Percentiles rank a stretch among this genome's conserved stretches.
Evolutionary conservation across 2,113 vertebrate species (phyloP).

Genomic region (Tapirus terrestris): DNA sequence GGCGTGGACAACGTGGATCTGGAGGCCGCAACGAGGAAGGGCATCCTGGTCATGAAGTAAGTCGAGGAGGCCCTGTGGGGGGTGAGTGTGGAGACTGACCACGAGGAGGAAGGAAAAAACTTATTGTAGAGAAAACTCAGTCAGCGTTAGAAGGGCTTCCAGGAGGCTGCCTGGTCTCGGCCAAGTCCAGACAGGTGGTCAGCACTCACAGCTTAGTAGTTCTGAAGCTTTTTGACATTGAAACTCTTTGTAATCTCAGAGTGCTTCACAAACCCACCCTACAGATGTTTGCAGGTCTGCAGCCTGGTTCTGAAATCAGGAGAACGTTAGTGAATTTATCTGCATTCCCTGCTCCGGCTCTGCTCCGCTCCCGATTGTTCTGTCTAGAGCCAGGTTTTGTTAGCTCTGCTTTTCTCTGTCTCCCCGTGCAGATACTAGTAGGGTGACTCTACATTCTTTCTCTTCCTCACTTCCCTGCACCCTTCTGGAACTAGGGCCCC

Average conservation of each 20-base stretch:
- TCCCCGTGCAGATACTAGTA: neutral
- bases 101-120: fast-evolving
- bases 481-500: neutral
- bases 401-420: neutral
- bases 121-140: neutral
- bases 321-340: neutral
- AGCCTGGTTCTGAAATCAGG: neutral
- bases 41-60: slow-evolving; percentile 99
- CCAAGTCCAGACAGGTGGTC: too few species aligned
- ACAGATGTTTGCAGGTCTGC: fast-evolving
- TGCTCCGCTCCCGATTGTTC: fast-evolving
- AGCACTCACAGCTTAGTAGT: fast-evolving
- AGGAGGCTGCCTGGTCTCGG: neutral
- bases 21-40: slow-evolving; percentile 94
- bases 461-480: neutral
- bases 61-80: neutral
- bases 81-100: neutral
- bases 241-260: neutral
- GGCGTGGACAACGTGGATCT: slow-evolving; percentile 99
- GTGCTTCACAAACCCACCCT: neutral
- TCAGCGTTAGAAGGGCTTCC: neutral
- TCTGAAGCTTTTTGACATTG: neutral
- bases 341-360: neutral
- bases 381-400: fast-evolving
- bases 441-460: neutral